Evolutionary conservation across 2,888 invertebrate genomes (phyloP), one percentile per base, ranked within the genome.

Genomic region (Choreutis nemorana): DNA sequence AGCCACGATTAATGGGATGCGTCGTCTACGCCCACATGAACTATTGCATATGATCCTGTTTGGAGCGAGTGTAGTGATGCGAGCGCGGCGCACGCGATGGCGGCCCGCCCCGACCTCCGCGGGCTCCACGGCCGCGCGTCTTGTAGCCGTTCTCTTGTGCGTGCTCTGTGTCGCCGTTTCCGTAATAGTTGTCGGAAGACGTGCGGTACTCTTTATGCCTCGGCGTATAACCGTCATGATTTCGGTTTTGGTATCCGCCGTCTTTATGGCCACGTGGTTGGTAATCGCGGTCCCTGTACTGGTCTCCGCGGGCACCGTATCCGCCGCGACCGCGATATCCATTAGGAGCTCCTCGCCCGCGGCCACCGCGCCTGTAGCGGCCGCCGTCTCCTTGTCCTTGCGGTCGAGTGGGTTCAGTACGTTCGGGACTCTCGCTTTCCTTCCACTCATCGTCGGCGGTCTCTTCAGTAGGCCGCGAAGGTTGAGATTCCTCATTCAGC

Each of bases 141-240:
- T 79, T 81, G 55, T 79, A 83, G 28, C 82, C 78, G 37, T 78
- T 73, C 37, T 81, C 78, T 32, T 80, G 70, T 35, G 65, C 58
- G 37, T 80, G 67, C 14, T 55, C 60, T 2, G 61, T 50, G 39
- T 72, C 73, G 3, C 75, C 75, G 37, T 75, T 72, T 8, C 73
- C 71, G 36, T 73, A 71, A 42, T 70, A 71, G 2, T 50, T 51
- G 32, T 72, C 71, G 25, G n/a, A n/a, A n/a, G n/a, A n/a, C n/a
- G n/a, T n/a, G n/a, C 60, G 60, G 38, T 65, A 62, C 10, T 21
- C n/a, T n/a, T n/a, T n/a, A n/a, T n/a, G n/a, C n/a, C n/a, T n/a
- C n/a, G n/a, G n/a, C n/a, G n/a, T n/a, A 14, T 47, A 44, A 16
- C 65, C 67, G 38, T 70, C 70, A 30, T 45, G 47, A 40, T 66